Conservation (phyloP, 2,113 vertebrate genomes). For the Platysternon megacephalum region DNA sequence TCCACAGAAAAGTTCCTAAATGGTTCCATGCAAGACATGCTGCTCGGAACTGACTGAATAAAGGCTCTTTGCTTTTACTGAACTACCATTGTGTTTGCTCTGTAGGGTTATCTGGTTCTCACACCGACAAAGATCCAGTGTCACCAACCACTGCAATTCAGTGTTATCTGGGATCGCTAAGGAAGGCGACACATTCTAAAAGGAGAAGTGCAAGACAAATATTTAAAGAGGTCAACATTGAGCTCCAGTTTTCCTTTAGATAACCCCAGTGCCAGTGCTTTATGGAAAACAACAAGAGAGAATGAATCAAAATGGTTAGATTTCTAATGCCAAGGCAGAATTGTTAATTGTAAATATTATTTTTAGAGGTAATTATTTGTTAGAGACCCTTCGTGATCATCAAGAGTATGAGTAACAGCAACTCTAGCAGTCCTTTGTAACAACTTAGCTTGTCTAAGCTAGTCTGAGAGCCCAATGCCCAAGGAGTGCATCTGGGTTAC, state of each 20-base stretch:
- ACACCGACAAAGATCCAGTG: not conserved
- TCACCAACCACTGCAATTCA: not conserved
- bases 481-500: not conserved
- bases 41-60: not conserved
- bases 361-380: not conserved
- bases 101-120: not conserved
- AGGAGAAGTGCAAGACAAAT: not conserved
- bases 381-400: not conserved
- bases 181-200: not conserved
- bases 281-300: not conserved
- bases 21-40: accelerated
- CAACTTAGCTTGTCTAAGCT: not conserved
- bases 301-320: not conserved
- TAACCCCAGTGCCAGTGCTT: not conserved
- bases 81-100: accelerated
- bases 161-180: not conserved
- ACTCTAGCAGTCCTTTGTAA: not conserved
- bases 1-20: not conserved
- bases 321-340: not conserved
- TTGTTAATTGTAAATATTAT: not conserved
- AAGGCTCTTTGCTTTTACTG: accelerated
- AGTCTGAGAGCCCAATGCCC: not conserved
- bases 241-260: not conserved
- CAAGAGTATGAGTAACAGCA: not conserved
- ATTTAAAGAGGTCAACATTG: not conserved